Base-by-base conservation (phyloP, 2,113 vertebrate species). In the Halichoeres trimaculatus region DNA sequence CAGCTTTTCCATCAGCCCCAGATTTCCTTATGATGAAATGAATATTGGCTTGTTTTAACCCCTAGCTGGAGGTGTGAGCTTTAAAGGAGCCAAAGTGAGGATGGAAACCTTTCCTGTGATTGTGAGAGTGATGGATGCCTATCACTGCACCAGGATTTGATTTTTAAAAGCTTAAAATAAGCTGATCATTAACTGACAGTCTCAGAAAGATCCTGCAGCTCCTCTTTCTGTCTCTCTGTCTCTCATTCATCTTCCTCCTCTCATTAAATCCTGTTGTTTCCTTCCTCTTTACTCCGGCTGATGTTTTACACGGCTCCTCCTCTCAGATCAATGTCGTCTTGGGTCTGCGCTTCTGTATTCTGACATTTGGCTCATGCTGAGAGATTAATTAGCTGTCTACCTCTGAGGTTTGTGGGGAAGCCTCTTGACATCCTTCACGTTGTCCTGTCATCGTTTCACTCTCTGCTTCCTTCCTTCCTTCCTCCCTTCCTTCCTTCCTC, bases 371-470 rank as follows among this genome's bases (percentile, higher is more conserved):
- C 64, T 79, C 80, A 78, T 47, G 23, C 81, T 59, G 79, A 67
- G 89, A 84, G 76, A 90, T 84, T 86, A 90, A 90, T 90, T 89
- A 84, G 66, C 64, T 75, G 60, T 82, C 70, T 77, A 87, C 80
- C 76, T 71, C 56, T 64, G 74, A 88, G 67, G 85, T 26, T 68
- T 57, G 40, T 58, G 45, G 58, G 59, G 72, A 81, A 64, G 70
- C 71, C 75, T 85, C 59, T 7, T 72, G 81, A 38, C 75, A 74
- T 76, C 78, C 55, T 78, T 90, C 70, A 74, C 35, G 76, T 65
- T 70, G 48, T 52, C 63, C 64, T 70, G 36, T 76, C 79, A 82
- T 57, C 22, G 35, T 26, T 38, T 24, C 30, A 62, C 53, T 66
- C 1, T 55, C 61, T 64, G 43, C 19, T 56, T 52, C 14, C 17